Percentiles rank a stretch among this genome's conserved stretches.
phyloP scores from a whole-genome alignment of 1,140 invertebrate genomes.

The Odontomachus brunneus region DNA sequence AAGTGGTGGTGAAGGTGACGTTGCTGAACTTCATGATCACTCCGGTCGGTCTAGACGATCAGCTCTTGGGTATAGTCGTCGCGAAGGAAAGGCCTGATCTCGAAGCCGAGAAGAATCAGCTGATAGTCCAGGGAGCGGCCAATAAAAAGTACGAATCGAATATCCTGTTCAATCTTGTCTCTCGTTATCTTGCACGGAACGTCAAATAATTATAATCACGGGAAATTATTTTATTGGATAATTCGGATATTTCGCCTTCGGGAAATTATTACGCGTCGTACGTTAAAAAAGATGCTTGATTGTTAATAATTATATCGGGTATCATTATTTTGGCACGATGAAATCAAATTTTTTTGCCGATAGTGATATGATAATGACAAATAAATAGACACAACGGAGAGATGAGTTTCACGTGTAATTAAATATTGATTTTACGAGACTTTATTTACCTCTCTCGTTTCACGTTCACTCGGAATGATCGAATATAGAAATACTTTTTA shows the following conservation, averaged over 20 bases:
- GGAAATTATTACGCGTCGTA: background rate
- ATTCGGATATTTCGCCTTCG: background rate
- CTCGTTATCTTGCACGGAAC: background rate
- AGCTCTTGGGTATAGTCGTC: constrained; percentile 96
- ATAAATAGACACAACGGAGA: background rate
- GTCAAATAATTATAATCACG: background rate
- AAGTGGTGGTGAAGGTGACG: constrained; percentile 96
- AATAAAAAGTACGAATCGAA: constrained; percentile 90
- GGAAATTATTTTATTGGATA: background rate
- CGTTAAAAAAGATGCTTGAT: constrained; percentile 8
- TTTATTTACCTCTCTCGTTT: background rate
- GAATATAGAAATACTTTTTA: too few species aligned
- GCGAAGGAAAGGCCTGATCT: constrained; percentile 96
- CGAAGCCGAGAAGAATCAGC: constrained; percentile 95
- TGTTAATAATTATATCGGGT: background rate
- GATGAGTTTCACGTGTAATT: background rate
- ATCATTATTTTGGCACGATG: constrained; percentile 8
- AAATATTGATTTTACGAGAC: constrained; percentile 6
- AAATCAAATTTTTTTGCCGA: background rate
- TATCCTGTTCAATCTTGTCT: background rate
- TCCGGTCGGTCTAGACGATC: constrained; percentile 94
- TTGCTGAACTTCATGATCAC: constrained; percentile 97
- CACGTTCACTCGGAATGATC: constrained; percentile 10
- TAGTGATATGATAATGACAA: background rate
- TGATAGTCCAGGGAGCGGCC: constrained; percentile 95